phyloP scores from a whole-genome alignment of 2,888 invertebrate genomes.

The Apamea sordens region DNA sequence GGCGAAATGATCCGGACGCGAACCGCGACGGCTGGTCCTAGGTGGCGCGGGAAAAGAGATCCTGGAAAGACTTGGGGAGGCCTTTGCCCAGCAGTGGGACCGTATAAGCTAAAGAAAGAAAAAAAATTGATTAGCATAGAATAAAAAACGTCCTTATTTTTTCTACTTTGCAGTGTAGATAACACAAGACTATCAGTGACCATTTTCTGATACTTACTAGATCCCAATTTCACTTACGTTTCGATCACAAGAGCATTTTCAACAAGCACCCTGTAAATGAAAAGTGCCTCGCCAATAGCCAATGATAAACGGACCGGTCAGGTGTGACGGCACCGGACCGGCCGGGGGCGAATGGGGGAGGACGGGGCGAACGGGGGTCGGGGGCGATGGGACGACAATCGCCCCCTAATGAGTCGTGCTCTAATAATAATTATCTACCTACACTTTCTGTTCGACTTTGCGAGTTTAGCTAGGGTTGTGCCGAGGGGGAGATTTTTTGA shows the following conservation, averaged over 20 bases:
- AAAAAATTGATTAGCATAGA: no score
- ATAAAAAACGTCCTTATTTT: no score
- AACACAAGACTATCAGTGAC: no score
- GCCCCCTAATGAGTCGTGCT: conserved; percentile 88
- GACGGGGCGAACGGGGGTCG: conserved; percentile 28
- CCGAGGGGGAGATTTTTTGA: not conserved
- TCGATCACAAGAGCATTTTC: not conserved
- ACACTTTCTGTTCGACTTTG: conserved; percentile 87
- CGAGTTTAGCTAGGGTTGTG: conserved; percentile 81
- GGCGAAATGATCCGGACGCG: no score
- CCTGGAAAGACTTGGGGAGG: no score
- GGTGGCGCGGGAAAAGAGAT: no score
- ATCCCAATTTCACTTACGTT: not conserved
- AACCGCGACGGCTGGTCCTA: no score
- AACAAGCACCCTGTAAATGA: conserved; percentile 73
- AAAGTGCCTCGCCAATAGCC: conserved; percentile 82
- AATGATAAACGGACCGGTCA: conserved; percentile 83
- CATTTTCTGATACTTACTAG: no score
- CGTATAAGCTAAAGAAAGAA: no score
- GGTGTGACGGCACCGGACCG: conserved; percentile 76
- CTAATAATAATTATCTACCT: conserved; percentile 89
- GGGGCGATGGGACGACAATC: conserved; percentile 82
- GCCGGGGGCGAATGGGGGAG: conserved; percentile 38
- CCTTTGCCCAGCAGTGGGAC: no score
- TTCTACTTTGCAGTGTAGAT: no score